A percentile compares a stretch with the other conserved stretches of the same genome.
These are phyloP conservation scores for Watsonalla cultraria DNA, from an alignment of 2,888 invertebrate species.

Conservation along the genomic window DNA sequence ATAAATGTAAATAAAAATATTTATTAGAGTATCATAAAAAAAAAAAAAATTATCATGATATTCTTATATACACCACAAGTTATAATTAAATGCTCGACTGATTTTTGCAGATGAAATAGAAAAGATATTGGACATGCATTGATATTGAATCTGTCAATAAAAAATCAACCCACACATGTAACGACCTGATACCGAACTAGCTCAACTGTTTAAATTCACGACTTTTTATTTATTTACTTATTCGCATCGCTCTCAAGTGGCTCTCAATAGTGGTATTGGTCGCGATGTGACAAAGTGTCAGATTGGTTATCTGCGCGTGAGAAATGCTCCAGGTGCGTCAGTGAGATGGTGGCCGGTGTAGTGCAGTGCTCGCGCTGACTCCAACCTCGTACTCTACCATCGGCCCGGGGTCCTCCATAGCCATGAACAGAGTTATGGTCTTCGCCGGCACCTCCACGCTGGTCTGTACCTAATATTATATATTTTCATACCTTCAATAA, in stretches of 20 bases:
- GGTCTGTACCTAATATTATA: constrained; percentile 26
- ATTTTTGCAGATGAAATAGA: too few species aligned
- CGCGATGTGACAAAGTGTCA: constrained; percentile 13
- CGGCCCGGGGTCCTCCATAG: constrained; percentile 18
- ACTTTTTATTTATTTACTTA: background rate
- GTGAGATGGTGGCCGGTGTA: constrained; percentile 36
- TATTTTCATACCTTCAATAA: background rate
- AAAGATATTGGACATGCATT: too few species aligned
- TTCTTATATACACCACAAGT: too few species aligned
- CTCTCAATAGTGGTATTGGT: constrained; percentile 1
- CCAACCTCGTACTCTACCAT: background rate
- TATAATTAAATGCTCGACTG: too few species aligned
- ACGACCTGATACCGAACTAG: background rate
- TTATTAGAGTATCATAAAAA: too few species aligned
- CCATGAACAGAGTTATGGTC: constrained; percentile 34
- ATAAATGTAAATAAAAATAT: too few species aligned
- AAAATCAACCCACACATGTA: background rate
- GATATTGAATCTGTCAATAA: too few species aligned
- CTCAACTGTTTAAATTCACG: background rate
- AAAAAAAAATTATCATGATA: too few species aligned
- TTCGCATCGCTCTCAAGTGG: background rate
- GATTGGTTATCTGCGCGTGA: constrained; percentile 22
- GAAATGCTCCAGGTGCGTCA: constrained; percentile 22
- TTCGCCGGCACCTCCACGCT: constrained; percentile 35
- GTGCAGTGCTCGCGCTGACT: constrained; percentile 3